These are phyloP conservation scores for Drosophila paramelanica DNA, from an alignment of 2,888 invertebrate species.

Conservation along the genomic window DNA sequence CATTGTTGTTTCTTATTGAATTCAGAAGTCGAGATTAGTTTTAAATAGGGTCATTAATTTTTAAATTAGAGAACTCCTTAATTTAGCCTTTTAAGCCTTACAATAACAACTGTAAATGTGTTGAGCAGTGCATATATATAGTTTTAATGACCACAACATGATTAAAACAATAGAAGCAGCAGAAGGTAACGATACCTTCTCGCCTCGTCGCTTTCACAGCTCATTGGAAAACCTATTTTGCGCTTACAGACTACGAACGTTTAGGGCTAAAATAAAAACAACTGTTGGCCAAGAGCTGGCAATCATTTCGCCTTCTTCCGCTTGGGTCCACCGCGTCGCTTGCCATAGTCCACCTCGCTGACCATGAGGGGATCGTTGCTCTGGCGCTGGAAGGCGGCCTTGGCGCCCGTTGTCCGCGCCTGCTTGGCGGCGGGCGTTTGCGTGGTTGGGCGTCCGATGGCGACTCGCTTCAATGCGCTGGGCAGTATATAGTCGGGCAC, in stretches of 20 bases:
- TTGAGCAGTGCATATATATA: neutral
- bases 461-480: conserved; percentile 89
- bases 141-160: conserved; percentile 4
- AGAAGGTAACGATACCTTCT: neutral
- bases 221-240: neutral
- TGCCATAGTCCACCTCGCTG: conserved; percentile 83
- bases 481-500: conserved; percentile 97
- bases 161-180: neutral
- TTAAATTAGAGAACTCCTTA: no score
- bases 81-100: neutral
- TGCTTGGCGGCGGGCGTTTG: conserved; percentile 34
- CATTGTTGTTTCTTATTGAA: no score
- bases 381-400: conserved; percentile 80
- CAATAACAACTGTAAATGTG: neutral
- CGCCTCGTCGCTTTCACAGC: conserved; percentile 6
- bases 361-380: conserved; percentile 83
- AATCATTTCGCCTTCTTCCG: conserved; percentile 32
- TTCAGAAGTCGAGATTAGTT: no score
- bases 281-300: neutral
- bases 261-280: conserved; percentile 6
- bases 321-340: conserved; percentile 47
- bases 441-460: conserved; percentile 59
- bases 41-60: no score
- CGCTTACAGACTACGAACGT: conserved; percentile 4
- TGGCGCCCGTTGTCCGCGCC: conserved; percentile 71